These are phyloP conservation scores for Rhyacophila evoluta DNA, from an alignment of 2,888 invertebrate species.

Conservation along the genomic window DNA sequence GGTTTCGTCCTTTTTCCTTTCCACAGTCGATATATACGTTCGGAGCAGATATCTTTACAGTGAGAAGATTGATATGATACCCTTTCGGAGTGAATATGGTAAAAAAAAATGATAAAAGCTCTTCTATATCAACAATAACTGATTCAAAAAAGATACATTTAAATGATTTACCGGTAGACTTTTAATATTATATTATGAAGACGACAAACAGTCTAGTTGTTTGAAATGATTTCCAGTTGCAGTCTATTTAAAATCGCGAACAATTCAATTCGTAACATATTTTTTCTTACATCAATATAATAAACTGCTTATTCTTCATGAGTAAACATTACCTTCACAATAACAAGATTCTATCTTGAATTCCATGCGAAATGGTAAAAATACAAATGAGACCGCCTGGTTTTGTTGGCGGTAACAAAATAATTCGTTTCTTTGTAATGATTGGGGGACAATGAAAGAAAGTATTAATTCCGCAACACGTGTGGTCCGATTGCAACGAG, in stretches of 20 bases:
- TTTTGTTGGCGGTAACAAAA: conserved; percentile 48
- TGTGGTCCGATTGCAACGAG: conserved; percentile 35
- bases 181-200: neutral
- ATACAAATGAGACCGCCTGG: conserved; percentile 33
- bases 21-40: no score
- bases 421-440: conserved; percentile 49
- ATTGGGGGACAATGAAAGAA: conserved; percentile 33
- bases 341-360: neutral
- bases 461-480: conserved; percentile 44
- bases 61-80: no score
- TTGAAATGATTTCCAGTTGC: no score
- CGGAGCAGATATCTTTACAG: no score
- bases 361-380: neutral
- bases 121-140: no score
- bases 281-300: neutral
- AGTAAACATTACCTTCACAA: conserved; percentile 9
- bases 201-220: neutral
- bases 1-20: no score
- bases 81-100: no score
- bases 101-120: no score
- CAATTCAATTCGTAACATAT: neutral
- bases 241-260: neutral
- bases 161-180: no score
- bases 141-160: no score
- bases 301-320: conserved; percentile 14